A percentile compares a stretch with the other conserved stretches of the same genome.
Conservation (phyloP, 64 coral and sea anemone species). For the Porites australiensis region DNA sequence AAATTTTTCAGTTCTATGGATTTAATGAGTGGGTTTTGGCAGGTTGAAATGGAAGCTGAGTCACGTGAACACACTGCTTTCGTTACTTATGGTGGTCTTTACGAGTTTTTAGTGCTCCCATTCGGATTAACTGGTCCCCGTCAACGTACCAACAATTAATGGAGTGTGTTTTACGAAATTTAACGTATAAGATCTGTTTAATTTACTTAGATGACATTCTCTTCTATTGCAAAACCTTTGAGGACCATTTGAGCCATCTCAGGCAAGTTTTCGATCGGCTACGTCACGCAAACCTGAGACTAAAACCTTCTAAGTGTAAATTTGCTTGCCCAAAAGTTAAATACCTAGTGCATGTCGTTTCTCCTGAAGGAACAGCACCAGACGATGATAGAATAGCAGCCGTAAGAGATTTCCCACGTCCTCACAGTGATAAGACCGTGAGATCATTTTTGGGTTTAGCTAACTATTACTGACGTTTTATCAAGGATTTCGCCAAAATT, state of each 20-base stretch:
- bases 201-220: slow-evolving; percentile 51
- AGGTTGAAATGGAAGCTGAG: neutral
- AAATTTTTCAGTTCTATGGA: neutral
- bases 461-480: too few species aligned
- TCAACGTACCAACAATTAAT: slow-evolving; percentile 10
- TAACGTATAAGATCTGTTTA: slow-evolving; percentile 36
- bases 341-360: slow-evolving; percentile 35
- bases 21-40: slow-evolving; percentile 11
- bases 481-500: too few species aligned
- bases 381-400: too few species aligned
- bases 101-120: slow-evolving; percentile 16
- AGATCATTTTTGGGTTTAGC: too few species aligned
- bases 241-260: neutral
- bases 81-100: slow-evolving; percentile 30
- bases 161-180: slow-evolving; percentile 29
- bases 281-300: slow-evolving; percentile 11
- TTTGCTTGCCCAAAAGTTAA: slow-evolving; percentile 23
- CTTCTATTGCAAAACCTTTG: slow-evolving; percentile 8
- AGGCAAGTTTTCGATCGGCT: slow-evolving; percentile 37
- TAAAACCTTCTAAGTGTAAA: slow-evolving; percentile 57
- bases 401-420: too few species aligned
- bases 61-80: slow-evolving; percentile 42
- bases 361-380: too few species aligned
- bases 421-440: too few species aligned
- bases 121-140: slow-evolving; percentile 17